These are phyloP conservation scores for Drosophila tripunctata DNA, from an alignment of 2,888 invertebrate genomes.

Conservation along the genomic window DNA sequence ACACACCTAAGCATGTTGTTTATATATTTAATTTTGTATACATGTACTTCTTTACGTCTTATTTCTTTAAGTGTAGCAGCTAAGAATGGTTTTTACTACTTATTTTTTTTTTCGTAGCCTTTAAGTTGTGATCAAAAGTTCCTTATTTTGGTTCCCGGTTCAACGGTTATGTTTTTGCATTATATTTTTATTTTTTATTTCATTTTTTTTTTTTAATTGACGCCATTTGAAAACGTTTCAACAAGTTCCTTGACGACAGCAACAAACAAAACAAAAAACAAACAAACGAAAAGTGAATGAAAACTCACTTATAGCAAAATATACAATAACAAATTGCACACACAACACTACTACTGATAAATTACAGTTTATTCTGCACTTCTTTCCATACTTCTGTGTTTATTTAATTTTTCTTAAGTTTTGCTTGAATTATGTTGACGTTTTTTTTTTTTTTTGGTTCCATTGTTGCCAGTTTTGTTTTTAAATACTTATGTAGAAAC, in stretches of 20 bases:
- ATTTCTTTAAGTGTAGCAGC: constrained; percentile 42
- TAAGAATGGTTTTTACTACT: too few species aligned
- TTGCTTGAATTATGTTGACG: constrained; percentile 43
- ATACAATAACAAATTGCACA: constrained; percentile 52
- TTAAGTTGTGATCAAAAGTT: constrained; percentile 82
- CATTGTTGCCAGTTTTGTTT: constrained; percentile 47
- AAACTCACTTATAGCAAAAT: constrained; percentile 58
- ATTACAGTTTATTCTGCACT: constrained; percentile 6
- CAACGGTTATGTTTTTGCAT: constrained; percentile 58
- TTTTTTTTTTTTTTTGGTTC: constrained; percentile 30
- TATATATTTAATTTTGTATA: constrained; percentile 26
- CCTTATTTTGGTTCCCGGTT: constrained; percentile 82
- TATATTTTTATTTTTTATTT: constrained; percentile 36
- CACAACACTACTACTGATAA: constrained; percentile 12
- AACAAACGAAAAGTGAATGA: constrained; percentile 13
- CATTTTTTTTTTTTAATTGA: constrained; percentile 38
- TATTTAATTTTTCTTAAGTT: constrained; percentile 10
- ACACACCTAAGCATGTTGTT: constrained; percentile 21
- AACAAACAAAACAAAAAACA: constrained; percentile 24
- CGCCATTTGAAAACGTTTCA: constrained; percentile 73
- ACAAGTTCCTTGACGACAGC: constrained; percentile 68
- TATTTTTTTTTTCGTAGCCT: constrained; percentile 57
- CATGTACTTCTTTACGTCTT: constrained; percentile 7
- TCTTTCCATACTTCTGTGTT: constrained; percentile 1
- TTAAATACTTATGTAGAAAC: constrained; percentile 8